phyloP scores from a whole-genome alignment of 37 sponge, comb jelly and placozoan species.

The Haliclona indistincta region DNA sequence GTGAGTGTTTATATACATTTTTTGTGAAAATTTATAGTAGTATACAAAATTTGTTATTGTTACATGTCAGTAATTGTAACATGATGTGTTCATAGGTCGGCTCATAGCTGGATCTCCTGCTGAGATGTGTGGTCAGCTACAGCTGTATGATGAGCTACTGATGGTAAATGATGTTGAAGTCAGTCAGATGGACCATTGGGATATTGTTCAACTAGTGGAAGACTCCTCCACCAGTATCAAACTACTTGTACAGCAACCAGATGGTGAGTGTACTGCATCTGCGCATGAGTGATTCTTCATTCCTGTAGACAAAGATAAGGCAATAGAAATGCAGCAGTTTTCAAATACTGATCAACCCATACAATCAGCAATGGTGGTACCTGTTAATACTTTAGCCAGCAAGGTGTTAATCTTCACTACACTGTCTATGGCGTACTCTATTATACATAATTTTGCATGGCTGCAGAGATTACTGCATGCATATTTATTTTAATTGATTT shows the following conservation, averaged over 20 bases:
- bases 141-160: constrained; percentile 81
- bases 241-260: constrained; percentile 70
- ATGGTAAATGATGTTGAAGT: constrained; percentile 88
- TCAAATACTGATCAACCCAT: constrained; percentile 1
- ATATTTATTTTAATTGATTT: too few species aligned
- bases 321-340: not conserved
- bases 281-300: too few species aligned
- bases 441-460: too few species aligned
- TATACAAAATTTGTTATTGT: not conserved
- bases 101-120: constrained; percentile 89
- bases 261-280: not conserved
- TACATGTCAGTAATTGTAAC: too few species aligned
- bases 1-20: constrained; percentile 7
- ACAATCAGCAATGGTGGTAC: constrained; percentile 42
- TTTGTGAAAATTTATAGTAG: too few species aligned
- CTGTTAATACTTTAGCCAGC: constrained; percentile 3
- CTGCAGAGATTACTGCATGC: too few species aligned
- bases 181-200: constrained; percentile 82
- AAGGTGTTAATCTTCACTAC: too few species aligned
- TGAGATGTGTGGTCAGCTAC: constrained; percentile 67
- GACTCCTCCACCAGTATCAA: constrained; percentile 66
- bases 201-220: constrained; percentile 86
- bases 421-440: too few species aligned
- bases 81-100: constrained; percentile 69
- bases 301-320: constrained; percentile 1